Percentiles rank a stretch among this genome's conserved stretches.
Evolutionary conservation across 2,113 vertebrate species (phyloP).

Genomic region (Camelus dromedarius): DNA sequence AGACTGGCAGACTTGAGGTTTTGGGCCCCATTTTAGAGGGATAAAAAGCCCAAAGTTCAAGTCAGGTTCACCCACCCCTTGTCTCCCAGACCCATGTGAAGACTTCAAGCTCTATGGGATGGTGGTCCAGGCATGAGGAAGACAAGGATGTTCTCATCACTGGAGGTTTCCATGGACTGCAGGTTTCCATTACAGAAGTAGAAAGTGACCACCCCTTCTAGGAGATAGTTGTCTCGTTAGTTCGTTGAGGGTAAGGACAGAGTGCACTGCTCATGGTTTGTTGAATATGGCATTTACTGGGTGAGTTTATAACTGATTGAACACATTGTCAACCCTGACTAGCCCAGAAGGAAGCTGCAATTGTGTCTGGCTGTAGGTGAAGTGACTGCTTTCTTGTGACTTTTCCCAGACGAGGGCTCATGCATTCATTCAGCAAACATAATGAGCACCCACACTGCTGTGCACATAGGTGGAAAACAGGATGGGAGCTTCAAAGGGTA

Average conservation of each 20-base stretch:
- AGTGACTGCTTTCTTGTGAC: conserved; percentile 13
- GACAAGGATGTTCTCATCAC: background rate
- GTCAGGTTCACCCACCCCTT: background rate
- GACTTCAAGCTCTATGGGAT: background rate
- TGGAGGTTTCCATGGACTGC: background rate
- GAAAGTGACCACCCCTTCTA: background rate
- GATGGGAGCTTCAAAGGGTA: background rate
- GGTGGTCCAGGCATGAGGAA: background rate
- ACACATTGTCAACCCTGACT: background rate
- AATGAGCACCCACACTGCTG: background rate
- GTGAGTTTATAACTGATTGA: conserved; percentile 11
- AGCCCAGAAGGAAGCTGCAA: background rate
- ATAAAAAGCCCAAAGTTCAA: background rate
- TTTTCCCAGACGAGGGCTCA: background rate
- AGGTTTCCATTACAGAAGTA: background rate
- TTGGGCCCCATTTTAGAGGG: background rate
- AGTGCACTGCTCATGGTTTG: background rate
- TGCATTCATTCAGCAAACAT: background rate
- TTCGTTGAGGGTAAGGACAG: background rate
- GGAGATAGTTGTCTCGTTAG: background rate
- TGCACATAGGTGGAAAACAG: background rate
- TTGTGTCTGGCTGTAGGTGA: background rate
- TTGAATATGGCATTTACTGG: background rate
- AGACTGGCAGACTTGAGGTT: background rate
- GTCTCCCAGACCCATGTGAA: background rate